phyloP scores from a whole-genome alignment of 2,888 invertebrate species.

The Trachelus iudaicus region DNA sequence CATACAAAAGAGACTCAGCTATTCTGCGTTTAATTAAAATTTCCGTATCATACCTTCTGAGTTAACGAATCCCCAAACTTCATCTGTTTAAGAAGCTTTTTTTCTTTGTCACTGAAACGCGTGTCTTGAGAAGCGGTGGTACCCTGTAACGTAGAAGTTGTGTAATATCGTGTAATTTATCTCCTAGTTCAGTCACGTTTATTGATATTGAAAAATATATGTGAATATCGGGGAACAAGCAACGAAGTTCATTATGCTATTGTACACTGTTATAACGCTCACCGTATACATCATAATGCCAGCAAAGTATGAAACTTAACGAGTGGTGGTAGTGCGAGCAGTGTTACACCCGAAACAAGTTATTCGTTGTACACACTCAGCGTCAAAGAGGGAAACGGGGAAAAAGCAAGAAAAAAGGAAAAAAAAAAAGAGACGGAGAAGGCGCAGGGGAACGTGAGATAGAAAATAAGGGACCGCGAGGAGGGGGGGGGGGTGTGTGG shows the following conservation, averaged over 20 bases:
- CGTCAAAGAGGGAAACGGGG: neutral
- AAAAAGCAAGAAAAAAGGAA: neutral
- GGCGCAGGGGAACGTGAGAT: neutral
- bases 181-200: slow-evolving; percentile 7
- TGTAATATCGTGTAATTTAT: neutral
- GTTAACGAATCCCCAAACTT: slow-evolving; percentile 95
- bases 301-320: slow-evolving; percentile 11
- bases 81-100: slow-evolving; percentile 98
- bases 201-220: neutral
- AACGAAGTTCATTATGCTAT: slow-evolving; percentile 1
- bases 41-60: slow-evolving; percentile 77
- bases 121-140: slow-evolving; percentile 99
- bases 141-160: slow-evolving; percentile 74
- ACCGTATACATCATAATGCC: slow-evolving; percentile 1
- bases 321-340: too few relatives aligned
- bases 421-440: neutral
- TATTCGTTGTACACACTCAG: too few relatives aligned
- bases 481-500: neutral
- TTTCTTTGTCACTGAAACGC: slow-evolving; percentile 99
- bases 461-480: neutral
- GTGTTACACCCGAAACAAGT: too few relatives aligned
- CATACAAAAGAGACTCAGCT: neutral
- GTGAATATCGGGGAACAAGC: slow-evolving; percentile 6
- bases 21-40: neutral
- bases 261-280: neutral